A percentile compares a stretch with the other conserved stretches of the same genome.
These are phyloP conservation scores for Mastigias papua DNA, from an alignment of 30 jellyfish, hydroid and myxozoan species.

Conservation along the genomic window DNA sequence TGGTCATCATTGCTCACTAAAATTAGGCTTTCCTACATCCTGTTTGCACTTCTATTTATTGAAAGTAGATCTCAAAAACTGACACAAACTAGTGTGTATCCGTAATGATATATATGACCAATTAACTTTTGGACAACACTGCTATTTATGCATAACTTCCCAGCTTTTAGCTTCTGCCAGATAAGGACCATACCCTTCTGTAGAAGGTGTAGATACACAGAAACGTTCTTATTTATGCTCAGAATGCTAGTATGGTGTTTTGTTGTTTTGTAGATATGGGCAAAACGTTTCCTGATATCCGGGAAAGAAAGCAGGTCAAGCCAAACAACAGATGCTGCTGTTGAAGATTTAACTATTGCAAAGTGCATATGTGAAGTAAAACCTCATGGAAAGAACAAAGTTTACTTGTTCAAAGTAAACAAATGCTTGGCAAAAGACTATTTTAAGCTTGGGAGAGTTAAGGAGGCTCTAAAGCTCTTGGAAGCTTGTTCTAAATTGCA, in stretches of 20 bases:
- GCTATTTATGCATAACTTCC: too few species aligned
- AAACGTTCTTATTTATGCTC: too few species aligned
- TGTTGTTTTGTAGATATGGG: background rate
- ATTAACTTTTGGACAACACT: too few species aligned
- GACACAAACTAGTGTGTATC: too few species aligned
- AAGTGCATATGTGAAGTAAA: background rate
- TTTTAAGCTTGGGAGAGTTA: slow-evolving; percentile 1
- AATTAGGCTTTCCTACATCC: too few species aligned
- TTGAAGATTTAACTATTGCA: background rate
- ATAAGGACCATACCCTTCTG: too few species aligned
- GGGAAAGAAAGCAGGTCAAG: background rate
- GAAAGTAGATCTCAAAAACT: too few species aligned
- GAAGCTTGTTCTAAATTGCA: slow-evolving; percentile 18
- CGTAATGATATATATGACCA: too few species aligned
- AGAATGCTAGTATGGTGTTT: background rate
- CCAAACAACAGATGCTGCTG: background rate
- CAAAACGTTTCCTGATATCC: background rate
- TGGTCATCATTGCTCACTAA: too few species aligned
- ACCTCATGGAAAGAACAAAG: background rate
- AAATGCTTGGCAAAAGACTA: slow-evolving; percentile 14
- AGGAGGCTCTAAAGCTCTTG: slow-evolving; percentile 18
- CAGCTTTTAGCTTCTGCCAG: too few species aligned
- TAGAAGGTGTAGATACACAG: too few species aligned
- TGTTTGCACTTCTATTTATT: too few species aligned
- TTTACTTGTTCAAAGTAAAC: background rate